These are phyloP conservation scores for Olivierus martensii DNA, from an alignment of 1,140 invertebrate genomes.

Conservation along the genomic window DNA sequence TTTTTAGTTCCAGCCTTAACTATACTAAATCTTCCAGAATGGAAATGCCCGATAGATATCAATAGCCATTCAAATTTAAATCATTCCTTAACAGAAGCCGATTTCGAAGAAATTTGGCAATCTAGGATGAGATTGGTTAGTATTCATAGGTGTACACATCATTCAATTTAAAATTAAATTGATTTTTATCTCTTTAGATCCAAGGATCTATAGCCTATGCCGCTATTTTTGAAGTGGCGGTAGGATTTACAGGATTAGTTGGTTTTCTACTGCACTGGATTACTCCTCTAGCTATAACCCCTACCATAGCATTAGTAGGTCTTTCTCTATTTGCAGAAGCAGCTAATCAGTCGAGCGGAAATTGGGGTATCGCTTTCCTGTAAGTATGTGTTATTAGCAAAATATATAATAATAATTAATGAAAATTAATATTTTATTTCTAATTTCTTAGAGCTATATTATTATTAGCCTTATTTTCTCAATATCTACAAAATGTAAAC, in stretches of 20 bases:
- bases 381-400: slow-evolving; percentile 23
- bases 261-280: slow-evolving; percentile 41
- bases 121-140: slow-evolving; percentile 52
- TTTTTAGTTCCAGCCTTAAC: slow-evolving; percentile 73
- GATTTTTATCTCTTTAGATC: too few relatives aligned
- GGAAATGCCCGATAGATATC: slow-evolving; percentile 51
- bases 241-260: slow-evolving; percentile 43
- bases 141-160: too few relatives aligned
- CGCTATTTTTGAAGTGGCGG: slow-evolving; percentile 56
- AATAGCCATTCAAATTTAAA: slow-evolving; percentile 27
- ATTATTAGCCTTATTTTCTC: slow-evolving; percentile 65
- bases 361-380: slow-evolving; percentile 57
- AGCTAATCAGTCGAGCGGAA: slow-evolving; percentile 52
- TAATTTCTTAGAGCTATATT: slow-evolving; percentile 63
- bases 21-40: slow-evolving; percentile 57
- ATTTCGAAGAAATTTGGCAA: slow-evolving; percentile 55
- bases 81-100: slow-evolving; percentile 28
- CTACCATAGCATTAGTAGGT: slow-evolving; percentile 63
- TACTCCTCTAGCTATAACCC: slow-evolving; percentile 63
- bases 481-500: slow-evolving; percentile 53
- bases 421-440: too few relatives aligned
- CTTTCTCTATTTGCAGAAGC: slow-evolving; percentile 64
- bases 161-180: too few relatives aligned
- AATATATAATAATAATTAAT: too few relatives aligned
- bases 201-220: slow-evolving; percentile 74